Evolutionary conservation across 2,888 invertebrate genomes (phyloP), one percentile per base, ranked within the genome.

Genomic region (Ophioninae sp.): DNA sequence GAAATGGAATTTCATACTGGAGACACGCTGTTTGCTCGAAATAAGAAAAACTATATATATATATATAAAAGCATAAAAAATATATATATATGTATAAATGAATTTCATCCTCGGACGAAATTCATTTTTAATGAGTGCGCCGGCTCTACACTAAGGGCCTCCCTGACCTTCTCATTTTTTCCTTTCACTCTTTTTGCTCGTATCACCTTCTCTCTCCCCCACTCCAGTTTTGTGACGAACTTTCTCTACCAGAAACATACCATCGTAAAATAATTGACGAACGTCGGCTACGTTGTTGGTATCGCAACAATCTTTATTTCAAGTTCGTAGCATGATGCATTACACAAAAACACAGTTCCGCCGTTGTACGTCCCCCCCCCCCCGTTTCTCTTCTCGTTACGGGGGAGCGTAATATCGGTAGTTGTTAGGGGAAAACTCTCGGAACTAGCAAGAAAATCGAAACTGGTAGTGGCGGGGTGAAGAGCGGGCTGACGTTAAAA

Each of bases 1-100:
- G 92, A 74, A 87, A 85, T 61, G 78, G 77, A 82, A 76, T 81
- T 86, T 85, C 57, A 20, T 59, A 74, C 57, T 78, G 41, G 39
- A 79, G 50, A 79, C 81, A 81, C 50, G 74, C 85, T 80, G 77
- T 84, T 81, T 80, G 44, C 67, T 68, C 57, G 69, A 56, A 81
- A 80, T 86, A 81, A 85, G 64, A 73, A 30, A 50, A 17, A 20
- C 56, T 23, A 65, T 39, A 56, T 61, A 72, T 41, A 72, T 13
- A 39, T 21, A 8, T 21, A 39, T 8, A n/a, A n/a, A n/a, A n/a
- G n/a, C n/a, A n/a, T n/a, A n/a, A n/a, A n/a, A n/a, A n/a, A n/a
- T 30, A 30, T 41, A 69, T 10, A 69, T n/a, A 44, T 64, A 50
- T 50, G 13, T 44, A 44, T 44, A 10, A 39, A 41, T 41, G 41